These are phyloP conservation scores for Sthenelais limicola DNA, from an alignment of 2,888 invertebrate species.

Conservation along the genomic window DNA sequence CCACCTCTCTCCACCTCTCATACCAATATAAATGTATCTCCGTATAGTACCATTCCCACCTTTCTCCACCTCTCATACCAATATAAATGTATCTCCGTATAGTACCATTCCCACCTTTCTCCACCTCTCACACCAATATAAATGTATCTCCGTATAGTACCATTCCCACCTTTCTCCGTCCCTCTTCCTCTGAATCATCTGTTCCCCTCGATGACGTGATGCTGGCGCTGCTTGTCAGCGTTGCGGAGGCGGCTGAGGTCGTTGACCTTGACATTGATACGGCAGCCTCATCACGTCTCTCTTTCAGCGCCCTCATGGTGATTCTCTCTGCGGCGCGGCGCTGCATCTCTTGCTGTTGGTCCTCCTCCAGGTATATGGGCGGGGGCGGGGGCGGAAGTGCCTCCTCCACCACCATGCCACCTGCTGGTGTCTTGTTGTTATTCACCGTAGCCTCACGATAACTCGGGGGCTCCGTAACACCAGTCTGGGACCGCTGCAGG, in stretches of 20 bases:
- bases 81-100: no score
- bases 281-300: conserved; percentile 26
- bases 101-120: conserved; percentile 50
- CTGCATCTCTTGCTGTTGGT: conserved; percentile 25
- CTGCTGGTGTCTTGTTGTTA: background rate
- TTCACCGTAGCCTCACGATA: conserved; percentile 8
- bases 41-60: no score
- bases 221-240: conserved; percentile 47
- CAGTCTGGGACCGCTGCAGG: conserved; percentile 38
- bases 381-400: conserved; percentile 53
- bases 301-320: conserved; percentile 30
- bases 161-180: conserved; percentile 45
- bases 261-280: conserved; percentile 46
- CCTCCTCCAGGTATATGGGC: conserved; percentile 48
- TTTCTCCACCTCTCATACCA: no score
- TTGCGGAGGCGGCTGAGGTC: conserved; percentile 49
- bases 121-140: no score
- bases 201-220: conserved; percentile 48
- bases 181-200: conserved; percentile 50
- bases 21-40: no score
- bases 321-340: background rate
- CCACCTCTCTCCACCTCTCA: no score
- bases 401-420: conserved; percentile 49
- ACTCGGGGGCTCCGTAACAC: conserved; percentile 4
- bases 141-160: no score